These are phyloP conservation scores for Philantomba maxwellii DNA, from an alignment of 2,113 vertebrate genomes.

Conservation along the genomic window DNA sequence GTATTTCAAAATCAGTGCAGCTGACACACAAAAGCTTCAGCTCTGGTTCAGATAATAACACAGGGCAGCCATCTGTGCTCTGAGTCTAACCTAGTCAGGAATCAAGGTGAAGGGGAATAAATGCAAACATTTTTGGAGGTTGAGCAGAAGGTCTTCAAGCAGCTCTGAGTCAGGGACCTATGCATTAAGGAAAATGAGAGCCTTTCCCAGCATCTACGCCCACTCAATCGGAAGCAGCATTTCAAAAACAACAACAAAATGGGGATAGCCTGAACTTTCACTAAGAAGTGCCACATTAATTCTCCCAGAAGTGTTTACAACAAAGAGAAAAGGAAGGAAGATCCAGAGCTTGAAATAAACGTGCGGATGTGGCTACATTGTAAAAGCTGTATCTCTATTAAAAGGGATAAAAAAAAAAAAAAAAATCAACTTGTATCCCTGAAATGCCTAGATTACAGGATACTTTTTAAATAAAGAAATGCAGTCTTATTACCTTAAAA, in stretches of 20 bases:
- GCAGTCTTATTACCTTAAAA: constrained; percentile 19
- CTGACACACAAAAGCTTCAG: constrained; percentile 58
- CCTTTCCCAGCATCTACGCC: background rate
- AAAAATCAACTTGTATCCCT: background rate
- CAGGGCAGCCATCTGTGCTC: constrained; percentile 48
- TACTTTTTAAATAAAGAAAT: constrained; percentile 28
- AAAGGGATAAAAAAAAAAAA: background rate
- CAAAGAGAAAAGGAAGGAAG: constrained; percentile 34
- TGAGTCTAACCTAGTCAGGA: constrained; percentile 12
- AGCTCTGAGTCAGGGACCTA: constrained; percentile 7
- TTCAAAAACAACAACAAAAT: constrained; percentile 2
- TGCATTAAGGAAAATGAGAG: constrained; percentile 15
- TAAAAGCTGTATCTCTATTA: background rate
- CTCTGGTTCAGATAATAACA: constrained; percentile 49
- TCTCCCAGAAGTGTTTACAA: constrained; percentile 43
- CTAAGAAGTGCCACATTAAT: constrained; percentile 31
- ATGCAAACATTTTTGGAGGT: background rate
- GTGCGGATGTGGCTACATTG: background rate
- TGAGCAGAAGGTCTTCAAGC: constrained; percentile 20
- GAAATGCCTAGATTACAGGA: background rate
- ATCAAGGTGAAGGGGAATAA: constrained; percentile 34
- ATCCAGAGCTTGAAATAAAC: constrained; percentile 17
- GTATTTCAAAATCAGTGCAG: constrained; percentile 47
- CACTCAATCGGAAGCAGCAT: background rate
- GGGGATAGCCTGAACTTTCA: constrained; percentile 1